Evolutionary conservation across 2,888 invertebrate species (phyloP).

Genomic region (Chloromyia formosa): DNA sequence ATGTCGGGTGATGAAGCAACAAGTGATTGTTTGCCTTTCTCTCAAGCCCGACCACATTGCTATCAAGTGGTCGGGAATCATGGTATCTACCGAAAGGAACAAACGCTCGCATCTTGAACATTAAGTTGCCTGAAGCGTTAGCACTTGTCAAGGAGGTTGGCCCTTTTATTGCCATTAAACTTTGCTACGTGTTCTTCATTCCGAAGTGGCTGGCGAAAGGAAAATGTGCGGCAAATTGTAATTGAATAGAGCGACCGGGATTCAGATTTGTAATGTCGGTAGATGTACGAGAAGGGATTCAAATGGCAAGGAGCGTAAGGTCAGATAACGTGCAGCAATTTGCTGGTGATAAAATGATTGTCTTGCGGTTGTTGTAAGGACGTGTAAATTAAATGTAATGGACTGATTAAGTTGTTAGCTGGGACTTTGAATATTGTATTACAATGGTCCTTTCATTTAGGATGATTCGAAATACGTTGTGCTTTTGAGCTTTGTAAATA

Average conservation of each 20-base stretch:
- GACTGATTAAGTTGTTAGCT: conserved; percentile 21
- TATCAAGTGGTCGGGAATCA: background rate
- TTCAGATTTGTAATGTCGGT: conserved; percentile 25
- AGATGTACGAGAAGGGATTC: background rate
- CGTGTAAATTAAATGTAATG: conserved; percentile 34
- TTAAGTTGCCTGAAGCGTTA: conserved; percentile 21
- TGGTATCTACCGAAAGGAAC: background rate
- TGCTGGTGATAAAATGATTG: conserved; percentile 37
- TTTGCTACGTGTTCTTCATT: conserved; percentile 39
- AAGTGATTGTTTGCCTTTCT: conserved; percentile 32
- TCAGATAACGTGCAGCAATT: background rate
- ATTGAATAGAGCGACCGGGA: conserved; percentile 33
- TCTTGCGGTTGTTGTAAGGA: conserved; percentile 15
- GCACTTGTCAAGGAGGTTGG: conserved; percentile 18
- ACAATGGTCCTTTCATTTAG: too few species aligned
- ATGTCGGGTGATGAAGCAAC: conserved; percentile 26
- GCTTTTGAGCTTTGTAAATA: too few species aligned
- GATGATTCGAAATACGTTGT: too few species aligned
- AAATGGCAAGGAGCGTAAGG: background rate
- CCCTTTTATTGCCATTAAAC: conserved; percentile 41
- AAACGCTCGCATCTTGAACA: background rate
- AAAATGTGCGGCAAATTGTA: conserved; percentile 43
- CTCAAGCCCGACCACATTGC: background rate
- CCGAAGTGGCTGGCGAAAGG: conserved; percentile 33
- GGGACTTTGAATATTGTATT: too few species aligned